These are phyloP conservation scores for Drosophila paulistorum DNA, from an alignment of 1,140 invertebrate genomes.

Conservation along the genomic window DNA sequence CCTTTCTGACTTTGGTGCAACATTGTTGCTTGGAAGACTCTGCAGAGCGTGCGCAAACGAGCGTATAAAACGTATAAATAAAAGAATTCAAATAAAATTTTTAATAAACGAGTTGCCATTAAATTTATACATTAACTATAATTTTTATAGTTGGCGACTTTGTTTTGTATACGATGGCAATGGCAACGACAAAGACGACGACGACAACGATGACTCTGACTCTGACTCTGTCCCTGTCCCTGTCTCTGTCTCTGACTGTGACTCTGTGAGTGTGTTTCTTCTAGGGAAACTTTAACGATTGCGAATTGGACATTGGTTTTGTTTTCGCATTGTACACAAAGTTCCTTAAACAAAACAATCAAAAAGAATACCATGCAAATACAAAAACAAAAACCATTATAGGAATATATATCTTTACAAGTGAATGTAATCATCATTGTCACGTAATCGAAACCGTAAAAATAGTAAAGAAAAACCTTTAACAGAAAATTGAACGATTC, in stretches of 20 bases:
- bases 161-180: conserved; percentile 73
- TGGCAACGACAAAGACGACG: conserved; percentile 5
- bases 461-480: too few species aligned
- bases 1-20: conserved; percentile 51
- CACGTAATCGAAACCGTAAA: too few species aligned
- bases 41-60: conserved; percentile 67
- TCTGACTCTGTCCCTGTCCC: too few species aligned
- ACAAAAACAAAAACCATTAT: background rate
- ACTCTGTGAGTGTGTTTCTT: conserved; percentile 10
- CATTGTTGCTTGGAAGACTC: conserved; percentile 58
- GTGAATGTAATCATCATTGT: too few species aligned
- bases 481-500: too few species aligned
- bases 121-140: conserved; percentile 83
- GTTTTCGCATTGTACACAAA: background rate
- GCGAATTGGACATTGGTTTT: conserved; percentile 4
- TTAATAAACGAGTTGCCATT: conserved; percentile 83
- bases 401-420: too few species aligned
- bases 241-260: too few species aligned
- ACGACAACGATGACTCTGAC: too few species aligned
- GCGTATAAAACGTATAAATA: conserved; percentile 81
- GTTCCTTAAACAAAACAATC: too few species aligned
- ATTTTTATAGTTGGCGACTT: conserved; percentile 82
- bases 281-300: conserved; percentile 11
- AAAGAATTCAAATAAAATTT: conserved; percentile 83
- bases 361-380: too few species aligned